Evolutionary conservation across 2,888 invertebrate genomes (phyloP), one percentile per base, ranked within the genome.

Genomic region (Netelia virgata): DNA sequence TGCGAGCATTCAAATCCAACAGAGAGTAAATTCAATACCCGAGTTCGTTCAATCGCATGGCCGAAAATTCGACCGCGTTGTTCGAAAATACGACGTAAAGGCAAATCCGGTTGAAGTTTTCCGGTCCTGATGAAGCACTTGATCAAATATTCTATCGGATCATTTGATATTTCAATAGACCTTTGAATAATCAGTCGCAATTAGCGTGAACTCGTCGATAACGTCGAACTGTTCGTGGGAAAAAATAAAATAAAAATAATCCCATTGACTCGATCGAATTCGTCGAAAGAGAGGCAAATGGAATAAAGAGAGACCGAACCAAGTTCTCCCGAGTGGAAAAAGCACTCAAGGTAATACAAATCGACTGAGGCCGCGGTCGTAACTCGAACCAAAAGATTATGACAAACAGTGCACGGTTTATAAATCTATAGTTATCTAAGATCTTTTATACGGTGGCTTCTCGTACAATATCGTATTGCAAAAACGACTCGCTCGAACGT

Each of bases 341-440:
- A 53, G 63, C 61, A 70, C 78, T 78, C 63, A 53, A 69, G 41
- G 64, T 64, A 72, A 72, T 64, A 57, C 23, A 64, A 79, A 55
- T 57, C 70, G 36, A 10, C n/a, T 41, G 55, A 64, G 78, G 78
- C 20, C 70, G 64, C 72, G 36, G 70, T 79, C 55, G 78, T 79
- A 79, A 79, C 43, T 64, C 14, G 64, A 79, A 79, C 28, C 43
- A 55, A n/a, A 79, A 20, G 72, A 72, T 64, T 57, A 53, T 72
- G 70, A 64, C 36, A 50, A 79, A 70, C 70, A 77, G 8, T 16
- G 3, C 11, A 5, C 11, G n/a, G 18, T 55, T 2, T 55, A 16
- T 55, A 55, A 0, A 55, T 9, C 1, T 55, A 55, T 55, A 16
- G n/a, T 16, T 55, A 3, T 55, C 6, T 36, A 36, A 36, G 55